A percentile compares a stretch with the other conserved stretches of the same genome.
phyloP scores from a whole-genome alignment of 2,888 invertebrate genomes.

The Baccha elongata region DNA sequence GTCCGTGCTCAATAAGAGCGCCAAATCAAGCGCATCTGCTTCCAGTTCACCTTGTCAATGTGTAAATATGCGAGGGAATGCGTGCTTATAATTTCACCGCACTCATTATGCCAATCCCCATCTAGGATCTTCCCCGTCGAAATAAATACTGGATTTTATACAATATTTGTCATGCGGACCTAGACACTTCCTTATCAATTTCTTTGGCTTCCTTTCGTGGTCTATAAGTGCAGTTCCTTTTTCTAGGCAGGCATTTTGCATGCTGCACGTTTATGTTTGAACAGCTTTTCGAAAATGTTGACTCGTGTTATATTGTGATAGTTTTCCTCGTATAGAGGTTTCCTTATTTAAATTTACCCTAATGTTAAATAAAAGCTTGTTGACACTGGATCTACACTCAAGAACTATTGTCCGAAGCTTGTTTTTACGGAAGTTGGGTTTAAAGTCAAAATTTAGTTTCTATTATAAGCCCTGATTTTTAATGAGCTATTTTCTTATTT shows the following conservation, averaged over 20 bases:
- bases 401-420: too few relatives aligned
- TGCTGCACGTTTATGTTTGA: slow-evolving; percentile 62
- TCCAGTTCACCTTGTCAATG: slow-evolving; percentile 58
- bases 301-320: slow-evolving; percentile 37
- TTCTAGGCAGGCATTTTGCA: slow-evolving; percentile 64
- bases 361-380: too few relatives aligned
- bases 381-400: too few relatives aligned
- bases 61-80: slow-evolving; percentile 64
- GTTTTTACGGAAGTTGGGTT: too few relatives aligned
- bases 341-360: too few relatives aligned
- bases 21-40: slow-evolving; percentile 65
- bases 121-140: slow-evolving; percentile 61
- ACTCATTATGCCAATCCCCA: slow-evolving; percentile 53
- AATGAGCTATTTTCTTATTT: too few relatives aligned
- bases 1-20: slow-evolving; percentile 38
- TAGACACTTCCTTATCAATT: slow-evolving; percentile 55
- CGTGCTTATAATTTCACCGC: slow-evolving; percentile 25
- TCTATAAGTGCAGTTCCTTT: slow-evolving; percentile 42
- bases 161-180: slow-evolving; percentile 43
- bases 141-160: slow-evolving; percentile 10
- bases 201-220: slow-evolving; percentile 41
- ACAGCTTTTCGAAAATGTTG: slow-evolving; percentile 67
- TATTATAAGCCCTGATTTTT: too few relatives aligned
- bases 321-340: too few relatives aligned
- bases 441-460: too few relatives aligned